phyloP scores from a whole-genome alignment of 2,888 invertebrate species.

The Tricholauxania praeusta region DNA sequence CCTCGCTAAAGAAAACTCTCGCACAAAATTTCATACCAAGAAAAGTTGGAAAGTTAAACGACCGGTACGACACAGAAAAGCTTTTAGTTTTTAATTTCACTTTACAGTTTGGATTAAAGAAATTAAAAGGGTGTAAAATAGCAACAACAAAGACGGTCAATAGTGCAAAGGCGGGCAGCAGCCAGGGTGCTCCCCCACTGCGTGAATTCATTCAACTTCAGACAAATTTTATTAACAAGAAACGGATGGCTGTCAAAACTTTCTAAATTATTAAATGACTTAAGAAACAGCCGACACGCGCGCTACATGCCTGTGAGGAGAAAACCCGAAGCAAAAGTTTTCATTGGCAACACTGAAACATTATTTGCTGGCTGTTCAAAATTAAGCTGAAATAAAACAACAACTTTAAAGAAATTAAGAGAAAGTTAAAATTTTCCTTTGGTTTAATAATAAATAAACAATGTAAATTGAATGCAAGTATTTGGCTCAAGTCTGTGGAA shows the following conservation, averaged over 20 bases:
- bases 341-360: slow-evolving; percentile 15
- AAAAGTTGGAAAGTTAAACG: neutral
- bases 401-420: neutral
- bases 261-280: slow-evolving; percentile 22
- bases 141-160: neutral
- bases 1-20: neutral
- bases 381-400: too few species aligned
- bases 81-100: slow-evolving; percentile 9
- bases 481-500: neutral
- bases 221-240: neutral
- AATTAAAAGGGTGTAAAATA: slow-evolving; percentile 13
- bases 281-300: neutral
- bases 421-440: neutral
- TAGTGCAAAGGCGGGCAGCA: too few species aligned
- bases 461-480: neutral
- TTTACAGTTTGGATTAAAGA: neutral
- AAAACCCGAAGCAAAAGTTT: neutral
- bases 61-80: neutral
- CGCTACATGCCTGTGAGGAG: neutral
- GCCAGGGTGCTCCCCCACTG: too few species aligned
- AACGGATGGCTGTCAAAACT: slow-evolving; percentile 6
- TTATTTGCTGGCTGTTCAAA: slow-evolving; percentile 6
- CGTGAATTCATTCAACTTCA: too few species aligned
- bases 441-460: neutral
- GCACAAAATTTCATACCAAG: neutral